Evolutionary conservation across 2,888 invertebrate species (phyloP).

Genomic region (Odontomyia ornata): DNA sequence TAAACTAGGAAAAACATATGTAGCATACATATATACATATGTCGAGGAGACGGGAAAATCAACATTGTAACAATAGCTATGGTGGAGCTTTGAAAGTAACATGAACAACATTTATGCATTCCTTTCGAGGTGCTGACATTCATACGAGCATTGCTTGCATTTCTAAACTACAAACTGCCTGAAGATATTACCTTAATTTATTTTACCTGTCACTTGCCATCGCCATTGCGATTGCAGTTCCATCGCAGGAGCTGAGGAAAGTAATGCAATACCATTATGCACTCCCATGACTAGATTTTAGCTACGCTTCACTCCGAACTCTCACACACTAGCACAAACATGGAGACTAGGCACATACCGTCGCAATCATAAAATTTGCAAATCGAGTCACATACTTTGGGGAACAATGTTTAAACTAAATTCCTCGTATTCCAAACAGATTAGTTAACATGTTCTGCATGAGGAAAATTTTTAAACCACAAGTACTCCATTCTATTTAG

Average conservation of each 20-base stretch:
- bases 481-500: conserved; percentile 5
- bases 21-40: too few relatives aligned
- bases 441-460: conserved; percentile 47
- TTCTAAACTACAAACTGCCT: conserved; percentile 39
- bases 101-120: background rate
- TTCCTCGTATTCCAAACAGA: conserved; percentile 47
- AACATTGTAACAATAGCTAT: background rate
- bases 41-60: conserved; percentile 12
- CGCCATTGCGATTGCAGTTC: conserved; percentile 23
- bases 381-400: conserved; percentile 46
- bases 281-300: background rate
- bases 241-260: background rate
- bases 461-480: conserved; percentile 45
- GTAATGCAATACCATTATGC: conserved; percentile 27
- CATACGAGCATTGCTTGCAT: conserved; percentile 37
- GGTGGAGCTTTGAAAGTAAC: background rate
- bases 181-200: conserved; percentile 44
- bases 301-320: background rate
- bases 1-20: background rate
- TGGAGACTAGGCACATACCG: conserved; percentile 30
- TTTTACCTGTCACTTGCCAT: conserved; percentile 43
- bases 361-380: conserved; percentile 45
- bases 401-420: conserved; percentile 47
- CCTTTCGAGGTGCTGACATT: conserved; percentile 32
- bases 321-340: background rate